Percentiles rank a stretch among this genome's conserved stretches.
These are phyloP conservation scores for Mystacides longicornis DNA, from an alignment of 2,888 invertebrate species.

Conservation along the genomic window DNA sequence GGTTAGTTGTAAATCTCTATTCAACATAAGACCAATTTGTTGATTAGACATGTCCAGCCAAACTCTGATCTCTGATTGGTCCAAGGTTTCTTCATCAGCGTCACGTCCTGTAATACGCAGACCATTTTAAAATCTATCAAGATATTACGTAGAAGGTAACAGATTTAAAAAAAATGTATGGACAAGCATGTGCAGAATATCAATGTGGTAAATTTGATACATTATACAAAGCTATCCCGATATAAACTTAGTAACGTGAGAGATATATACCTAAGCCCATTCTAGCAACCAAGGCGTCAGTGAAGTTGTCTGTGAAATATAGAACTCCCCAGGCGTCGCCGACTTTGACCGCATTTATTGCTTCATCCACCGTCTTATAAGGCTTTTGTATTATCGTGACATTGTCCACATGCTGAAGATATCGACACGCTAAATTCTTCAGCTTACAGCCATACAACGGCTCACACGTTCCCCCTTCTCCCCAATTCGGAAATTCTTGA, in stretches of 20 bases:
- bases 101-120: conserved; percentile 50
- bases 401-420: conserved; percentile 66
- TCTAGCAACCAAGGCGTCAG: conserved; percentile 75
- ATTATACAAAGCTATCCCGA: too few relatives aligned
- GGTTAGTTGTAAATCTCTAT: conserved; percentile 75
- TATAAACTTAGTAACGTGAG: neutral
- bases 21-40: conserved; percentile 85
- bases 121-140: conserved; percentile 19
- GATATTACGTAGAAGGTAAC: too few relatives aligned
- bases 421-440: conserved; percentile 69
- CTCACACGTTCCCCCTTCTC: conserved; percentile 44
- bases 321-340: conserved; percentile 87
- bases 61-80: conserved; percentile 79
- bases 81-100: conserved; percentile 78
- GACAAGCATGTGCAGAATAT: too few relatives aligned
- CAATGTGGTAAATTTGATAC: too few relatives aligned
- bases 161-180: neutral
- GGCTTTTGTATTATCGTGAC: conserved; percentile 63
- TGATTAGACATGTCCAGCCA: conserved; percentile 95
- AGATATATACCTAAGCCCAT: conserved; percentile 56
- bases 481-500: conserved; percentile 37
- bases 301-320: conserved; percentile 84
- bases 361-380: conserved; percentile 59
- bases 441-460: conserved; percentile 58
- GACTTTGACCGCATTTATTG: conserved; percentile 61